A percentile compares a stretch with the other conserved stretches of the same genome.
Conservation (phyloP, 2,888 invertebrate species). For the Drosophila limbata region DNA sequence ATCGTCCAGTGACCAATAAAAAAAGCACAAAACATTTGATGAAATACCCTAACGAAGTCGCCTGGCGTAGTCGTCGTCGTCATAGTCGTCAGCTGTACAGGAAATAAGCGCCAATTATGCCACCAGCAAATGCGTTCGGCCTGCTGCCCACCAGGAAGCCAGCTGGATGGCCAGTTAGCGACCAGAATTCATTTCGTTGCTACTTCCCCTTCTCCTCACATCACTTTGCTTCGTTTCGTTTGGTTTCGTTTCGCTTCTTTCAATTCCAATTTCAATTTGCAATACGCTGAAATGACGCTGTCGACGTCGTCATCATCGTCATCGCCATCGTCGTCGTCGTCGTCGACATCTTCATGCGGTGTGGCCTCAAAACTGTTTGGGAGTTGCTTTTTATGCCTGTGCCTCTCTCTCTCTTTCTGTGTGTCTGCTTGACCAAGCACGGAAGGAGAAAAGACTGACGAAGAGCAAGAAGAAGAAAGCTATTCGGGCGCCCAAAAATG, state of each 20-base stretch:
- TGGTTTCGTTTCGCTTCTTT: constrained; percentile 71
- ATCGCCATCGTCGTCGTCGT: constrained; percentile 15
- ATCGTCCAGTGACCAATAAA: constrained; percentile 79
- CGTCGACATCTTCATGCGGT: constrained; percentile 55
- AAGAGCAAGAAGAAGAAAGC: constrained; percentile 15
- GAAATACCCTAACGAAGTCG: constrained; percentile 55
- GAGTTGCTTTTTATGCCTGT: constrained; percentile 34
- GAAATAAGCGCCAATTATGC: constrained; percentile 83
- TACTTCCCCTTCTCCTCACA: constrained; percentile 21
- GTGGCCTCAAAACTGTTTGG: constrained; percentile 48
- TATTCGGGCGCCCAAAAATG: constrained; percentile 40
- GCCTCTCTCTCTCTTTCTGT: constrained; percentile 16
- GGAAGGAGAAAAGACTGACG: constrained; percentile 28
- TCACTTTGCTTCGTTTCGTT: constrained; percentile 9
- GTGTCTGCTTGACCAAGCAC: constrained; percentile 80
- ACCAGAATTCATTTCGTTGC: constrained; percentile 71
- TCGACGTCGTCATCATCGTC: constrained; percentile 34
- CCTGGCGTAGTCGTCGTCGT: constrained; percentile 14
- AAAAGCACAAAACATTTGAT: constrained; percentile 70
- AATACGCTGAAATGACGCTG: constrained; percentile 66
- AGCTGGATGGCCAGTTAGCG: constrained; percentile 76
- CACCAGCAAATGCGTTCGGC: constrained; percentile 76
- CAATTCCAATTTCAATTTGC: constrained; percentile 82
- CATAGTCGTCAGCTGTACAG: constrained; percentile 75
- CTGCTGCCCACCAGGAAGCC: constrained; percentile 72